Evolutionary conservation across 2,797 vertebrate genomes (phyloP).

Genomic region (Agapornis canus): DNA sequence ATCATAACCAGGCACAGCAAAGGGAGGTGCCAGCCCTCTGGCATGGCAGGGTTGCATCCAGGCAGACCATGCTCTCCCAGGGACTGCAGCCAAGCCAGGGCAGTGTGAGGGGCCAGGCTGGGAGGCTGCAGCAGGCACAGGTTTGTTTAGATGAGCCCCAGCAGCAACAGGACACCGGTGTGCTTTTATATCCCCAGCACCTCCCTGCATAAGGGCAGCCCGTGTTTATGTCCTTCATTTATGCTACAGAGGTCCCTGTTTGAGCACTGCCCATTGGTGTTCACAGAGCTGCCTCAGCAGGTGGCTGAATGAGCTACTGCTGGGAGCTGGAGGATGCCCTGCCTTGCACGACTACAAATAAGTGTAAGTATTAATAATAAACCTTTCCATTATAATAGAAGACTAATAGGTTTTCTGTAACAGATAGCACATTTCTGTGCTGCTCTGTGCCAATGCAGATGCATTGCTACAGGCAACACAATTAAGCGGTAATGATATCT

Average conservation of each 20-base stretch:
- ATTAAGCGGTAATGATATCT: neutral
- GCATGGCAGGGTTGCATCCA: neutral
- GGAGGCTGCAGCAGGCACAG: neutral
- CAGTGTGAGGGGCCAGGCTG: too few species aligned
- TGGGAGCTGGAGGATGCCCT: neutral
- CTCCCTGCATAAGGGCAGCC: neutral
- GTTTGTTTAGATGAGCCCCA: neutral
- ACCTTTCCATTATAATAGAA: fast-evolving
- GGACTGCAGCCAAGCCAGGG: neutral
- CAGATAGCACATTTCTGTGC: neutral
- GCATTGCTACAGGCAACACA: neutral
- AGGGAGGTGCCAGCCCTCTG: neutral
- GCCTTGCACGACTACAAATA: neutral
- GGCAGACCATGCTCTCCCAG: neutral
- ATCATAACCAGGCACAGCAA: neutral
- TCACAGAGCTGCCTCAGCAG: neutral
- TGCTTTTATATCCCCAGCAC: fast-evolving
- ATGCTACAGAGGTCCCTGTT: fast-evolving
- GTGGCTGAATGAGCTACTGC: neutral
- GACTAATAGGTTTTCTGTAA: neutral
- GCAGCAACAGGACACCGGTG: fast-evolving
- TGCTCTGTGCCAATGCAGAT: neutral
- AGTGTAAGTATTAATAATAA: neutral
- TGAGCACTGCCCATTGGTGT: fast-evolving
- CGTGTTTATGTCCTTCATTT: fast-evolving